Conservation (phyloP, 1,140 invertebrate genomes). For the Lepidurus arcticus region DNA sequence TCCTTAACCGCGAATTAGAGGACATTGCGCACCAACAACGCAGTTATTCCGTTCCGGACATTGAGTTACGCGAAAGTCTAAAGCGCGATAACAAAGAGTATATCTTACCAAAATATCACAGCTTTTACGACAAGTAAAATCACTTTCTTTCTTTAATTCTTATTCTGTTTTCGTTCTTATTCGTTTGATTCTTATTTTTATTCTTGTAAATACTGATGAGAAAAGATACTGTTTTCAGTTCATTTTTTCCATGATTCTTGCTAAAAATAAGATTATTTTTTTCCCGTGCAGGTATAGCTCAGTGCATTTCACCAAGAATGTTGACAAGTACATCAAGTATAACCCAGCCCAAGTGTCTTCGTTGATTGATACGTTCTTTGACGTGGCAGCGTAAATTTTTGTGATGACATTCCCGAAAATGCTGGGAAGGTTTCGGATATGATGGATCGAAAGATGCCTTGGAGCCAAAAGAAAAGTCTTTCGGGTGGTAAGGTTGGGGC, state of each 20-base stretch:
- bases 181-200: neutral
- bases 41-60: conserved; percentile 87
- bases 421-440: conserved; percentile 8
- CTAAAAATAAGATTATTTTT: conserved; percentile 28
- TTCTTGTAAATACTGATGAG: no score
- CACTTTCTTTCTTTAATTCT: neutral
- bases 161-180: neutral
- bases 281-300: conserved; percentile 54
- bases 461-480: neutral
- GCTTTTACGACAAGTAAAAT: conserved; percentile 66
- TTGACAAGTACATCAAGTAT: conserved; percentile 90
- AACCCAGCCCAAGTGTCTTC: conserved; percentile 72
- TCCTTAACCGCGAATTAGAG: conserved; percentile 92
- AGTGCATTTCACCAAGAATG: conserved; percentile 83
- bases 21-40: conserved; percentile 78
- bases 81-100: conserved; percentile 79
- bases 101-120: conserved; percentile 74
- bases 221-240: neutral
- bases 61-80: conserved; percentile 71
- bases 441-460: neutral
- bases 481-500: neutral
- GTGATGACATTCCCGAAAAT: neutral
- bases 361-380: conserved; percentile 77
- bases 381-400: conserved; percentile 53
- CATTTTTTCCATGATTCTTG: neutral